Percentiles rank a stretch among this genome's conserved stretches.
These are phyloP conservation scores for Sebastes baramenuke DNA, from an alignment of 2,797 vertebrate species.

Conservation along the genomic window DNA sequence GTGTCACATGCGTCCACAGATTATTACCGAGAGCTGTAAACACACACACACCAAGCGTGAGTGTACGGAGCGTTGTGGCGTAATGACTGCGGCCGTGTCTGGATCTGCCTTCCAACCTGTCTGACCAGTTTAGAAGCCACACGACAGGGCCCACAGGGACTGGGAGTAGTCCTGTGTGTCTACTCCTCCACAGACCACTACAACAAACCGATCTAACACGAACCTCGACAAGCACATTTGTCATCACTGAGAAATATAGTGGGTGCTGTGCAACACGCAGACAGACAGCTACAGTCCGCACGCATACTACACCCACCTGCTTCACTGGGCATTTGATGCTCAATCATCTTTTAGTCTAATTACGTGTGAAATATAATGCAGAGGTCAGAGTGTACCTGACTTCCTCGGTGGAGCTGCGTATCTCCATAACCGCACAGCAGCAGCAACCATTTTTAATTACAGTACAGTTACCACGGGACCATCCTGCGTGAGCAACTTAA, in stretches of 20 bases:
- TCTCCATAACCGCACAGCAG: constrained; percentile 42
- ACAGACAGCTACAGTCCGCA: background rate
- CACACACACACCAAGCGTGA: constrained; percentile 12
- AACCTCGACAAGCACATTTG: constrained; percentile 9
- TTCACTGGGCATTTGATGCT: constrained; percentile 3
- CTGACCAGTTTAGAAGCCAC: constrained; percentile 71
- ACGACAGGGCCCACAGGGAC: constrained; percentile 42
- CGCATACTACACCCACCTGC: constrained; percentile 5
- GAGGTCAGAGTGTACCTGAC: constrained; percentile 41
- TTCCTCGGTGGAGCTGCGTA: constrained; percentile 23
- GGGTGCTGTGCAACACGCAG: background rate
- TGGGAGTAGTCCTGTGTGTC: constrained; percentile 44
- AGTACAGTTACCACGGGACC: constrained; percentile 10
- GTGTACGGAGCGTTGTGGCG: background rate
- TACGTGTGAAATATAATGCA: constrained; percentile 31
- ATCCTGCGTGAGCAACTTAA: background rate
- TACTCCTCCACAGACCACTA: constrained; percentile 15
- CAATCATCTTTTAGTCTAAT: constrained; percentile 49
- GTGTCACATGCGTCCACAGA: constrained; percentile 16
- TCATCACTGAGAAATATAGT: background rate
- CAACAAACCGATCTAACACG: constrained; percentile 15
- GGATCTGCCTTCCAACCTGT: constrained; percentile 68
- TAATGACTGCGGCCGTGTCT: constrained; percentile 22
- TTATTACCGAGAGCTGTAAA: constrained; percentile 39
- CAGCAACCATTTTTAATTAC: constrained; percentile 42